Evolutionary conservation across 2,797 vertebrate species (phyloP).

Genomic region (Agapornis canus): DNA sequence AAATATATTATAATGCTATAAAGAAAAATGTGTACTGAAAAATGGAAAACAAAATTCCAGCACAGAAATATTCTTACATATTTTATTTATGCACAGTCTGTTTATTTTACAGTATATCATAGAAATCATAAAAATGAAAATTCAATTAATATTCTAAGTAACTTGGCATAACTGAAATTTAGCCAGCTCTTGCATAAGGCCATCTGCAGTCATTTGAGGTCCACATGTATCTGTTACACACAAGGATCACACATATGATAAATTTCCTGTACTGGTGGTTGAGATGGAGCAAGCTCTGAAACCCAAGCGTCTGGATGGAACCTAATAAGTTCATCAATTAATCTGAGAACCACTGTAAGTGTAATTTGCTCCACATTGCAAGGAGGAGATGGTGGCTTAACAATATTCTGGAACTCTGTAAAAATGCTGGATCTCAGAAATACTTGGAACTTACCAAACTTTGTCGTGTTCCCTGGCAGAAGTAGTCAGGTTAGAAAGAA

Average conservation of each 20-base stretch:
- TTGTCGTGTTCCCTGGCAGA: not conserved
- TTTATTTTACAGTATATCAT: not conserved
- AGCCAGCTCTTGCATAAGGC: not conserved
- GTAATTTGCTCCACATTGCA: not conserved
- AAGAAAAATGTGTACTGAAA: not conserved
- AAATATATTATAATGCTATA: not conserved
- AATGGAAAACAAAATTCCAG: not conserved
- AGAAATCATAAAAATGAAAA: not conserved
- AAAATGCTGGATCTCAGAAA: not conserved
- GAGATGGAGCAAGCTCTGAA: not conserved
- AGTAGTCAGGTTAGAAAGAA: not conserved
- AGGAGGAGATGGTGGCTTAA: not conserved
- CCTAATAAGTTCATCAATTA: not conserved
- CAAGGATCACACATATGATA: not conserved
- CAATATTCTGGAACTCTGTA: not conserved
- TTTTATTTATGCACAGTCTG: not conserved
- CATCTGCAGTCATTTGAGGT: not conserved
- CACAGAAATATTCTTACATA: not conserved
- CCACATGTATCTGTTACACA: not conserved
- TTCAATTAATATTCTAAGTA: not conserved
- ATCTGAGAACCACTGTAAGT: not conserved
- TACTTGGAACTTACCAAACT: not conserved
- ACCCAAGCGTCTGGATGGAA: not conserved
- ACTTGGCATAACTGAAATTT: not conserved
- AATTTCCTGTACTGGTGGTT: not conserved